Conservation (phyloP, 2,797 vertebrate genomes). For the Rhadinocentrus ornatus region DNA sequence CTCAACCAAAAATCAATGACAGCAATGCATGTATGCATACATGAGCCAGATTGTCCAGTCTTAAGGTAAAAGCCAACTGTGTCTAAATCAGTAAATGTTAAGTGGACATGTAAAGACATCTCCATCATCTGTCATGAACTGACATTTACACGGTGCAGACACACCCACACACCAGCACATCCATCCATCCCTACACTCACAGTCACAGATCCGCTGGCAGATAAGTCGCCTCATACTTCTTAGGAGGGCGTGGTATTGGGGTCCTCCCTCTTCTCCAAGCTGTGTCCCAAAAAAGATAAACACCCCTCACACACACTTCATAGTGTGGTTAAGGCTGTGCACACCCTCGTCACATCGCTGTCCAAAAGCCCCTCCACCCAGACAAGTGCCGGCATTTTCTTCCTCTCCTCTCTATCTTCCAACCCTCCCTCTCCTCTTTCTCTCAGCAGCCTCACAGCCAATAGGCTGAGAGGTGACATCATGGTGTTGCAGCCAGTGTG, state of each 20-base stretch:
- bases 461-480: conserved; percentile 82
- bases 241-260: conserved; percentile 71
- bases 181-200: conserved; percentile 90
- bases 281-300: conserved; percentile 65
- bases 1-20: conserved; percentile 32
- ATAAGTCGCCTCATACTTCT: conserved; percentile 94
- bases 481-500: conserved; percentile 82
- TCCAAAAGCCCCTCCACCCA: conserved; percentile 83
- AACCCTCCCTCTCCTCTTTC: conserved; percentile 67
- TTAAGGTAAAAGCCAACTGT: conserved; percentile 2
- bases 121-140: not conserved
- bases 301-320: conserved; percentile 78
- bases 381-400: conserved; percentile 93
- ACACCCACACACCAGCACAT: conserved; percentile 53
- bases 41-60: conserved; percentile 7
- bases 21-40: not conserved
- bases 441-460: conserved; percentile 73
- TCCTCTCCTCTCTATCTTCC: conserved; percentile 64
- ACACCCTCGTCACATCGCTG: conserved; percentile 70
- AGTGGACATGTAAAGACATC: conserved; percentile 10
- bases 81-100: conserved; percentile 19
- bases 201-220: conserved; percentile 99
- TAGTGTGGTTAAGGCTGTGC: conserved; percentile 61
- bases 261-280: conserved; percentile 71
- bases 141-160: conserved; percentile 7